A percentile compares a stretch with the other conserved stretches of the same genome.
Evolutionary conservation across 2,888 invertebrate species (phyloP).

Genomic region (Listrodromus nycthemerus): DNA sequence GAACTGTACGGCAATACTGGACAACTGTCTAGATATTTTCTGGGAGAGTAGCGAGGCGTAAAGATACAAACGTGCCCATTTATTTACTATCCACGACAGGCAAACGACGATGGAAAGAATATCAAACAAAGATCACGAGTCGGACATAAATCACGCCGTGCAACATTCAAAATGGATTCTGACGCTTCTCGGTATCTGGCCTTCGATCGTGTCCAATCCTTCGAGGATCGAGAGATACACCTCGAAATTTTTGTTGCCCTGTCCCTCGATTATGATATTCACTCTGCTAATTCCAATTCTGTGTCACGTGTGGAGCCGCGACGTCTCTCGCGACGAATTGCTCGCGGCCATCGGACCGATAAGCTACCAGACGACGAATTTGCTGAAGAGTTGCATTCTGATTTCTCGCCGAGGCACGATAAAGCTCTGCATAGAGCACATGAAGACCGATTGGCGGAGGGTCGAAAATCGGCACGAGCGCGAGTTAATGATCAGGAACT

Average conservation of each 20-base stretch:
- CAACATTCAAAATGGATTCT: constrained; percentile 44
- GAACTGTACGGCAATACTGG: too few relatives aligned
- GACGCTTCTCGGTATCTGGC: constrained; percentile 51
- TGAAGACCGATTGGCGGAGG: constrained; percentile 45
- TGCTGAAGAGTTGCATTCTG: constrained; percentile 20
- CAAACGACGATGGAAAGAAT: not conserved
- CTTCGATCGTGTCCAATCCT: constrained; percentile 18
- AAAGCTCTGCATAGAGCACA: constrained; percentile 39
- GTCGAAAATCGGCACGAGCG: constrained; percentile 32
- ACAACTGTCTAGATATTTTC: too few relatives aligned
- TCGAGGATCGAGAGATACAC: constrained; percentile 30
- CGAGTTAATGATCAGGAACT: constrained; percentile 22
- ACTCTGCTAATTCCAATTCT: constrained; percentile 17
- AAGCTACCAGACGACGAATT: constrained; percentile 1
- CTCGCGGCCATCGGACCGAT: constrained; percentile 31
- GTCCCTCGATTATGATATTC: constrained; percentile 35
- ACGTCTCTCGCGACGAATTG: not conserved
- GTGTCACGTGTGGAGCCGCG: not conserved
- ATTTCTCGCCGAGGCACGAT: constrained; percentile 13
- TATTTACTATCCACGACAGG: not conserved
- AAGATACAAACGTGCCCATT: too few relatives aligned
- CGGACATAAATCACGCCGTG: constrained; percentile 35
- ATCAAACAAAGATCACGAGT: constrained; percentile 24
- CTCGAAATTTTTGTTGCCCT: constrained; percentile 30
- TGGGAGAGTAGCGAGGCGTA: too few relatives aligned